Evolutionary conservation across 2,113 vertebrate genomes (phyloP).

Genomic region (Enhydra lutris): DNA sequence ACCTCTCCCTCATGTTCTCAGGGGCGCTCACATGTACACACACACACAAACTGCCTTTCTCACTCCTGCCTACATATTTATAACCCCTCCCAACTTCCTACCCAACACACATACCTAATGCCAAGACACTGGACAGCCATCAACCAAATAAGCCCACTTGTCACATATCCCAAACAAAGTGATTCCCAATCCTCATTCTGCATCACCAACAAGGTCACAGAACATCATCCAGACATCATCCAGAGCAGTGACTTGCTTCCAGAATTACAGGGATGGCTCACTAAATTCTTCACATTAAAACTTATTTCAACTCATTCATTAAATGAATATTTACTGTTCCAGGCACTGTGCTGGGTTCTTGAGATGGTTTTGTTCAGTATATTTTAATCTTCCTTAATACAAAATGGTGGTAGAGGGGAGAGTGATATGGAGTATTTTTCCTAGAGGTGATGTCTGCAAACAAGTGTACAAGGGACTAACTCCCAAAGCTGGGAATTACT

Average conservation of each 20-base stretch:
- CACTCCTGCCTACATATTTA: not conserved
- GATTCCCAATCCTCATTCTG: not conserved
- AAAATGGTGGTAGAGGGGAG: not conserved
- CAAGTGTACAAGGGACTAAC: not conserved
- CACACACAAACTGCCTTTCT: not conserved
- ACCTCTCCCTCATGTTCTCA: not conserved
- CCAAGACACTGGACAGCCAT: not conserved
- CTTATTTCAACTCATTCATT: constrained; percentile 54
- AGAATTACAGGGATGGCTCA: constrained; percentile 56
- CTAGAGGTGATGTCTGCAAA: not conserved
- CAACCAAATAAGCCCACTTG: not conserved
- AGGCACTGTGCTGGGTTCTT: not conserved
- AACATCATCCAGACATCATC: not conserved
- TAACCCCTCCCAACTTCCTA: not conserved
- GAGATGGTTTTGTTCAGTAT: not conserved
- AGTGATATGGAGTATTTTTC: not conserved
- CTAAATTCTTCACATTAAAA: constrained; percentile 34
- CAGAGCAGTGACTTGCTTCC: constrained; percentile 36
- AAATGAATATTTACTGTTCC: not conserved
- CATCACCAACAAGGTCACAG: constrained; percentile 33
- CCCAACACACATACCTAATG: not conserved
- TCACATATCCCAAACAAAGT: not conserved
- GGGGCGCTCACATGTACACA: not conserved
- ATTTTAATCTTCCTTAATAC: not conserved
- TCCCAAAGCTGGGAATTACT: not conserved